phyloP scores from a whole-genome alignment of 2,113 vertebrate genomes.

The Leptosomus discolor region DNA sequence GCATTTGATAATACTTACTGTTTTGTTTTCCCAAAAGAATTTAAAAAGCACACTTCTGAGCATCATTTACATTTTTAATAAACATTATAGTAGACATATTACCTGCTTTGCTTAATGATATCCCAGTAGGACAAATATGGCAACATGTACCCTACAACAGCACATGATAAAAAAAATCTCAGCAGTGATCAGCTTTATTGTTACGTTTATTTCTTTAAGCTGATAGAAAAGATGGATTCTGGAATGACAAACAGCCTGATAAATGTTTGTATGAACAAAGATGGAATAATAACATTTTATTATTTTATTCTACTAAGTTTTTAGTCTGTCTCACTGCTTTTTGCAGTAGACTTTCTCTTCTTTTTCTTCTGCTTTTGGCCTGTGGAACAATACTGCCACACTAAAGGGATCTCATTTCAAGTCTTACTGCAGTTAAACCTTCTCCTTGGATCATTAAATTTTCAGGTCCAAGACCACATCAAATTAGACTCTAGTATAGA shows the following conservation, averaged over 20 bases:
- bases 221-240: not conserved
- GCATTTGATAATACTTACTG: conserved; percentile 48
- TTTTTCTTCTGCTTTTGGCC: not conserved
- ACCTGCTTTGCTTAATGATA: conserved; percentile 10
- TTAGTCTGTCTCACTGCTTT: not conserved
- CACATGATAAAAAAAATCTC: not conserved
- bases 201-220: not conserved
- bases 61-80: conserved; percentile 53
- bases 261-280: not conserved
- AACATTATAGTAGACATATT: conserved; percentile 6
- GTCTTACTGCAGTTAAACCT: not conserved
- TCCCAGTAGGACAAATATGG: not conserved
- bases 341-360: not conserved
- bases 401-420: not conserved
- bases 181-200: not conserved
- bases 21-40: conserved; percentile 38
- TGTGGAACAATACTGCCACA: not conserved
- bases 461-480: not conserved
- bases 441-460: not conserved
- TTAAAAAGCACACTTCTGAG: conserved; percentile 40
- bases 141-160: not conserved
- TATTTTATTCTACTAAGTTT: not conserved
- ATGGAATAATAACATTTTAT: not conserved
- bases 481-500: not conserved
- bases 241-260: not conserved